These are phyloP conservation scores for Phenganax subtilis DNA, from an alignment of 92 coral and sea anemone genomes.

Conservation along the genomic window DNA sequence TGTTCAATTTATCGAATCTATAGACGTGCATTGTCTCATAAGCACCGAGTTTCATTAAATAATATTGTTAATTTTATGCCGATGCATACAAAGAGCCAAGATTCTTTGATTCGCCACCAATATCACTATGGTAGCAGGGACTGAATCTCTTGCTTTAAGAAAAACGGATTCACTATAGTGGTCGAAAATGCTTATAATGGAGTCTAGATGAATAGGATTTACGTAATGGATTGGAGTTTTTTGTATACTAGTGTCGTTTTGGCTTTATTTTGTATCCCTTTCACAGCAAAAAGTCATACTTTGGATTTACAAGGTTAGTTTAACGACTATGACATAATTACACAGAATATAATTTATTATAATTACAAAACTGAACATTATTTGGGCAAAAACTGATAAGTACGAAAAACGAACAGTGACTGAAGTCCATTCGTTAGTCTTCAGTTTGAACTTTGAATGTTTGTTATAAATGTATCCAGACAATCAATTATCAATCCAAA, in stretches of 20 bases:
- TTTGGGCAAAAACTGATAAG: no score
- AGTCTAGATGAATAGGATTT: neutral
- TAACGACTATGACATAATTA: neutral
- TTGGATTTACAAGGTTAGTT: neutral
- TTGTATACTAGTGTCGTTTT: neutral
- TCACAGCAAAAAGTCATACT: neutral
- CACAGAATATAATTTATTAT: no score
- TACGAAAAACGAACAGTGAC: no score
- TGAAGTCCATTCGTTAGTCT: no score
- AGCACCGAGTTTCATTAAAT: neutral
- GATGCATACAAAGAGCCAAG: neutral
- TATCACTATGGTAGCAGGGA: neutral
- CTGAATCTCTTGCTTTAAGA: neutral
- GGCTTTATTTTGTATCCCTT: neutral
- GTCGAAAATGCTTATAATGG: no score
- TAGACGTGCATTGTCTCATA: neutral
- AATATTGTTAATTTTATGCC: neutral
- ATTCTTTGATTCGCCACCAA: neutral
- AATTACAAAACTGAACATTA: no score
- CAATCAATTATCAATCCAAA: no score
- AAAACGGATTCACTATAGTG: neutral
- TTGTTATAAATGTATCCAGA: no score
- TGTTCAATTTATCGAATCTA: no score
- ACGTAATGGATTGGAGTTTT: neutral
- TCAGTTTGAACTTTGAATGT: no score